Evolutionary conservation across 2,888 invertebrate species (phyloP).

Genomic region (Parthenolecanium corni): DNA sequence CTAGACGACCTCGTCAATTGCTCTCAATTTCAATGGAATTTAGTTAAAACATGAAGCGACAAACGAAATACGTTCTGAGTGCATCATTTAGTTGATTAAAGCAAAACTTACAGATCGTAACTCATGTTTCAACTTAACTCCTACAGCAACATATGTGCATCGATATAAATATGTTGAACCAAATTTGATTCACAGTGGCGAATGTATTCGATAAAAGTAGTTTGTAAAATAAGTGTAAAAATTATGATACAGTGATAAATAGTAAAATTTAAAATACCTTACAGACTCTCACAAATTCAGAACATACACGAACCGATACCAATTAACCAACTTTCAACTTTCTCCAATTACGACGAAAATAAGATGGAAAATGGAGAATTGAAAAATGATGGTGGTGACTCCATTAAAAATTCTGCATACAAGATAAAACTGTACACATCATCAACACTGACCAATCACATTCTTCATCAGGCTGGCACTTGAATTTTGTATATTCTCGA

Average conservation of each 20-base stretch:
- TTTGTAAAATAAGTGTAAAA: too few species aligned
- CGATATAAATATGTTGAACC: too few species aligned
- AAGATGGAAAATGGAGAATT: conserved; percentile 10
- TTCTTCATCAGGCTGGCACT: not conserved
- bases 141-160: too few species aligned
- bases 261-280: not conserved
- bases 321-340: not conserved
- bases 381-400: not conserved
- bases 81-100: too few species aligned
- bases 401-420: too few species aligned
- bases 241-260: not conserved
- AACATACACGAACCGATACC: not conserved
- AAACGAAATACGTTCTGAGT: too few species aligned
- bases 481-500: too few species aligned
- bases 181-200: not conserved
- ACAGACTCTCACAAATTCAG: not conserved
- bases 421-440: conserved; percentile 13
- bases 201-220: not conserved
- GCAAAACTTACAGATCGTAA: too few species aligned
- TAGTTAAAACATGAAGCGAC: too few species aligned
- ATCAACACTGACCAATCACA: conserved; percentile 17
- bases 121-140: too few species aligned
- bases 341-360: conserved; percentile 2
- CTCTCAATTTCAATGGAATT: too few species aligned
- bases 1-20: too few species aligned